These are phyloP conservation scores for Cepaea hortensis DNA, from an alignment of 2,888 invertebrate species.

Conservation along the genomic window DNA sequence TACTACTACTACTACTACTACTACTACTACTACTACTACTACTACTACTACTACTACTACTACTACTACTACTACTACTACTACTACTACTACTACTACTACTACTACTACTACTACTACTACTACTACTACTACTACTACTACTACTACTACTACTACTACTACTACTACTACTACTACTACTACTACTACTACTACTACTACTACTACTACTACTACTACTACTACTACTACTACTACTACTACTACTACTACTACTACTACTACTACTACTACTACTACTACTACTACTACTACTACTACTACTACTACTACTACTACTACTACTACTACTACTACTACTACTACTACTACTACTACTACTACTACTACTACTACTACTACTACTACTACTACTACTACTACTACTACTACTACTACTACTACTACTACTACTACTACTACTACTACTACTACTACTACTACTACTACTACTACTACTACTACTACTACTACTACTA, in stretches of 20 bases:
- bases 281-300: slow-evolving; percentile 15
- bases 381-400: neutral
- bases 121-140: slow-evolving; percentile 19
- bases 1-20: neutral
- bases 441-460: neutral
- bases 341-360: slow-evolving; percentile 19
- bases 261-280: slow-evolving; percentile 15
- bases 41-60: slow-evolving; percentile 12
- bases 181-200: slow-evolving; percentile 16
- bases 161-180: neutral
- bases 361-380: slow-evolving; percentile 11
- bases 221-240: neutral
- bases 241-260: neutral
- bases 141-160: slow-evolving; percentile 14
- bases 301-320: slow-evolving; percentile 14
- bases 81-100: slow-evolving; percentile 14
- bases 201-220: neutral
- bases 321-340: slow-evolving; percentile 15
- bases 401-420: slow-evolving; percentile 16
- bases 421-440: neutral
- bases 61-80: slow-evolving; percentile 15
- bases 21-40: neutral
- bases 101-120: slow-evolving; percentile 15
- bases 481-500: slow-evolving; percentile 15
- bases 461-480: neutral